Base-by-base conservation (phyloP, 2,888 invertebrate genomes). In the Lymantria dispar region DNA sequence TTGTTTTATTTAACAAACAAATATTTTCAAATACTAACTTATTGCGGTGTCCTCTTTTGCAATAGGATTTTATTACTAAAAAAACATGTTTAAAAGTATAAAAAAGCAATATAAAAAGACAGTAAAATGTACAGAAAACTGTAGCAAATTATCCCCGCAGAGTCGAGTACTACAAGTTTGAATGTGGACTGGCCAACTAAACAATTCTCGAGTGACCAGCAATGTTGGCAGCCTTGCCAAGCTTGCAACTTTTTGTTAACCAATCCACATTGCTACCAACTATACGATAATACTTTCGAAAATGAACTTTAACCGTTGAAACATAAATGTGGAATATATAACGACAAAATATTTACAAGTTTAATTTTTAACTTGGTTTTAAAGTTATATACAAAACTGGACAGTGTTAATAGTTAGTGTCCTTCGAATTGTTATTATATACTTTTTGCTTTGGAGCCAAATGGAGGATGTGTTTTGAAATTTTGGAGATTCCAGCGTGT, bases 151-250 rank as follows among this genome's bases (percentile, higher is more conserved):
- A 50, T 67, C 64, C 56, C 62, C 56, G 52, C 47, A 54, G 72
- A 69, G 64, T 68, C 59, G 68, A 71, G 55, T 56, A 53, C 47
- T 58, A 54, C 54, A 62, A 68, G 58, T 64, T 65, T 62, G 68
- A 59, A 67, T 70, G 69, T 67, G 68, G 68, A 69, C 72, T 66
- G 64, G 78, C 83, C 83, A 83, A 80, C 84, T 82, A 84, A 85
- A 85, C 85, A 87, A 85, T 85, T 79, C 86, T 78, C 85, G 56
- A 76, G 81, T 78, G 85, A 81, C 83, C 81, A 74, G 74, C 70
- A 58, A 60, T 62, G 74, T 72, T 80, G 82, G 84, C 82, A 80
- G 58, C 72, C 70, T 67, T 78, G 85, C 85, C 83, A 84, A 85
- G 74, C 75, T 67, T 68, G 72, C 76, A 73, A 76, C 78, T 78